A percentile compares a stretch with the other conserved stretches of the same genome.
phyloP scores from a whole-genome alignment of 2,797 vertebrate genomes.

The Sebastes itinus region DNA sequence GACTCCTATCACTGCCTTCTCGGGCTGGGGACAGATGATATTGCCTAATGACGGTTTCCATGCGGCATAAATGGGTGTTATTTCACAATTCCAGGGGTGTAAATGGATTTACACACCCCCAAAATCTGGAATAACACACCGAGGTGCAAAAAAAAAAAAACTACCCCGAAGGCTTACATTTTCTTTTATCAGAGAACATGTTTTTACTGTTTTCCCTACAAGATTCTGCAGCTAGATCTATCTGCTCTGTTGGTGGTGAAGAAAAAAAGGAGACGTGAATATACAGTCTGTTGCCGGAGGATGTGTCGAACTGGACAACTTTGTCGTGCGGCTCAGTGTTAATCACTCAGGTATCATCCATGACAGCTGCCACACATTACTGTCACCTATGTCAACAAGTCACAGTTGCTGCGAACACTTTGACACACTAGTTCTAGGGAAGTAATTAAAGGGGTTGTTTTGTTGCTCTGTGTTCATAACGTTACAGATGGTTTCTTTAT shows the following conservation, averaged over 20 bases:
- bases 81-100: constrained; percentile 36
- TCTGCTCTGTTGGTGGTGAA: background rate
- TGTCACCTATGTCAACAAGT: constrained; percentile 16
- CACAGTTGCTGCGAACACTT: background rate
- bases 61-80: constrained; percentile 4
- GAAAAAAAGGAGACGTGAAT: background rate
- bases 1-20: constrained; percentile 23
- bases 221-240: background rate
- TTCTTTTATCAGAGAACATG: background rate
- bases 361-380: constrained; percentile 12
- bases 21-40: constrained; percentile 25
- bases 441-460: background rate
- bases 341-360: constrained; percentile 23
- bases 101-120: constrained; percentile 45
- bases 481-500: background rate
- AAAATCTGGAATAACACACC: constrained; percentile 25
- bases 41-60: constrained; percentile 33
- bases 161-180: background rate
- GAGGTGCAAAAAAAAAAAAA: background rate
- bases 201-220: constrained; percentile 9
- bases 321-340: constrained; percentile 1
- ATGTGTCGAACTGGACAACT: constrained; percentile 11
- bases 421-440: background rate
- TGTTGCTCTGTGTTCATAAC: background rate
- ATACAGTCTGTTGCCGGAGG: background rate